phyloP scores from a whole-genome alignment of 1,140 invertebrate genomes.

The Nasonia giraulti region DNA sequence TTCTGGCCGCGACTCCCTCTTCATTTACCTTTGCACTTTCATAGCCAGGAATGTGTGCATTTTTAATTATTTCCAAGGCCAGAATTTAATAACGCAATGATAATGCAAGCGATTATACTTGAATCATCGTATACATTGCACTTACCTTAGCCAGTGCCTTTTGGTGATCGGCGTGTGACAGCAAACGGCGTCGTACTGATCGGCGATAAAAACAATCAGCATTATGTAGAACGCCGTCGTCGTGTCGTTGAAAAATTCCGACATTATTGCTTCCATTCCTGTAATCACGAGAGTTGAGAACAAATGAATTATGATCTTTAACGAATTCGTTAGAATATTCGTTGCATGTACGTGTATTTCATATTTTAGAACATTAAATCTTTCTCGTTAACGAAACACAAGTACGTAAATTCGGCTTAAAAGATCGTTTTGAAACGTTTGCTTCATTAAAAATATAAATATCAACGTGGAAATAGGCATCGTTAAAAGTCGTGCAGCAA shows the following conservation, averaged over 20 bases:
- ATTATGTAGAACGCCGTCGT: conserved; percentile 99
- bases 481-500: neutral
- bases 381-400: neutral
- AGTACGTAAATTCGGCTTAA: neutral
- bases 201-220: conserved; percentile 98
- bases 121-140: conserved; percentile 12
- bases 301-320: conserved; percentile 28
- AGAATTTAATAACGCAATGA: conserved; percentile 2
- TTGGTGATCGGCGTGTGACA: conserved; percentile 97
- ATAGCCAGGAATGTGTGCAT: neutral
- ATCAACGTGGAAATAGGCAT: neutral
- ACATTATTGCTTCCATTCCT: conserved; percentile 99
- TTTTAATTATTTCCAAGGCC: conserved; percentile 39
- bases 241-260: conserved; percentile 99
- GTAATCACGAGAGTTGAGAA: conserved; percentile 66
- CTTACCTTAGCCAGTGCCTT: conserved; percentile 95
- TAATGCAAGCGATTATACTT: neutral
- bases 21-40: neutral
- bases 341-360: too few species aligned
- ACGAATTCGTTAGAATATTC: too few species aligned
- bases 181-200: conserved; percentile 99
- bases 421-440: neutral
- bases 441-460: conserved; percentile 7
- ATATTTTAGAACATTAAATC: too few species aligned
- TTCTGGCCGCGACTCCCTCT: neutral